Evolutionary conservation across 2,888 invertebrate genomes (phyloP).

Genomic region (Platypus cylindrus): DNA sequence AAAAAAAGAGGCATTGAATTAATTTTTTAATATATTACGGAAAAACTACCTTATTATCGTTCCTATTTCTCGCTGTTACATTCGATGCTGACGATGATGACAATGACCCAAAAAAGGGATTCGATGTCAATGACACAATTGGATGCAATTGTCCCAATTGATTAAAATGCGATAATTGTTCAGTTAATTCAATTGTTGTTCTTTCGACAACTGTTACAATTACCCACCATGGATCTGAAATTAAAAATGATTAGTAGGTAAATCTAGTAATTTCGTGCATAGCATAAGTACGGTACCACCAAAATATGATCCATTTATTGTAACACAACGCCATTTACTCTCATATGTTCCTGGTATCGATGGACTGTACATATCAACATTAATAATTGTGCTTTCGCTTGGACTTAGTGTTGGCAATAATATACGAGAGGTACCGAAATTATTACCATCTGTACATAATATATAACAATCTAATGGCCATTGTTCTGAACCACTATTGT

Average conservation of each 20-base stretch:
- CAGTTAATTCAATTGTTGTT: slow-evolving; percentile 67
- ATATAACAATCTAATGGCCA: slow-evolving; percentile 78
- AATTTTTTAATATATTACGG: background rate
- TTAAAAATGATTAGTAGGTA: too few relatives aligned
- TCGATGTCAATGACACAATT: slow-evolving; percentile 20
- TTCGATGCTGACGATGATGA: background rate
- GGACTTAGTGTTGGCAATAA: slow-evolving; percentile 61
- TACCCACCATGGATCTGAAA: slow-evolving; percentile 65
- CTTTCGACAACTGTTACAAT: slow-evolving; percentile 70
- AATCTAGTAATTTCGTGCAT: too few relatives aligned
- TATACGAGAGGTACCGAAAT: slow-evolving; percentile 43
- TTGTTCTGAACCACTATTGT: slow-evolving; percentile 71
- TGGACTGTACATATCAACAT: slow-evolving; percentile 72
- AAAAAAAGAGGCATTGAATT: too few relatives aligned
- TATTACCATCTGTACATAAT: slow-evolving; percentile 56
- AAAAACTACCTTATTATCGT: background rate
- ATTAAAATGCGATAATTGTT: slow-evolving; percentile 55
- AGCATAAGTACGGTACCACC: slow-evolving; percentile 53
- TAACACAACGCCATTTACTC: slow-evolving; percentile 83
- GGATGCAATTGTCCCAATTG: slow-evolving; percentile 35
- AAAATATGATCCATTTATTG: slow-evolving; percentile 77
- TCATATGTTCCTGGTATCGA: slow-evolving; percentile 59
- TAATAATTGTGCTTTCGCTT: slow-evolving; percentile 62
- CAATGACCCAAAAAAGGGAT: slow-evolving; percentile 27
- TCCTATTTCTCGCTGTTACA: background rate